Conservation (phyloP, 1,140 invertebrate genomes). For the Drosophila mayri region DNA sequence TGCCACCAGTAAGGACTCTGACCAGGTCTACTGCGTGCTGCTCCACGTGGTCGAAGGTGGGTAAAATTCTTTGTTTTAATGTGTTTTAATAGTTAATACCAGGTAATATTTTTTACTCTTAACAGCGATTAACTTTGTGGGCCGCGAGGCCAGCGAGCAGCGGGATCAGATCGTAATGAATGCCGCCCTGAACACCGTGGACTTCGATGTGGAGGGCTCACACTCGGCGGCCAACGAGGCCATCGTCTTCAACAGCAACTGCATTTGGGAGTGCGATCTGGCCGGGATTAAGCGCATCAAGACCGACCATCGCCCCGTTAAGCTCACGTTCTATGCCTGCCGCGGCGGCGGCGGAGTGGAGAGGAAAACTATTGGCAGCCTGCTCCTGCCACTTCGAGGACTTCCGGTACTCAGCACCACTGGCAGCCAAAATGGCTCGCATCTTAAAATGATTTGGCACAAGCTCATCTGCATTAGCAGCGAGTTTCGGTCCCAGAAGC, state of each 20-base stretch:
- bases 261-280: conserved; percentile 78
- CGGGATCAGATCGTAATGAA: conserved; percentile 64
- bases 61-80: no score
- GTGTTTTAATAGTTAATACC: no score
- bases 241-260: conserved; percentile 78
- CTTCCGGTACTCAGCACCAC: conserved; percentile 54
- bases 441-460: conserved; percentile 74
- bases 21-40: conserved; percentile 69
- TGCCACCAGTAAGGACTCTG: conserved; percentile 31
- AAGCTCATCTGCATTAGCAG: conserved; percentile 66
- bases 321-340: conserved; percentile 59
- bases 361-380: conserved; percentile 57
- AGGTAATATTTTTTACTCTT: neutral
- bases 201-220: conserved; percentile 74
- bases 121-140: conserved; percentile 67
- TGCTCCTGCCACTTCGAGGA: conserved; percentile 69
- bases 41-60: conserved; percentile 69
- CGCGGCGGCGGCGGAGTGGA: neutral
- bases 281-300: conserved; percentile 75
- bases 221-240: conserved; percentile 44
- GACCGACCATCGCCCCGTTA: conserved; percentile 75
- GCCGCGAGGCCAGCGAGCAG: conserved; percentile 50
- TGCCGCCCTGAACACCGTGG: conserved; percentile 67
- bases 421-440: conserved; percentile 30
- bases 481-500: conserved; percentile 66